Conservation (phyloP, 2,113 vertebrate species). For the Gracilinanus agilis region DNA sequence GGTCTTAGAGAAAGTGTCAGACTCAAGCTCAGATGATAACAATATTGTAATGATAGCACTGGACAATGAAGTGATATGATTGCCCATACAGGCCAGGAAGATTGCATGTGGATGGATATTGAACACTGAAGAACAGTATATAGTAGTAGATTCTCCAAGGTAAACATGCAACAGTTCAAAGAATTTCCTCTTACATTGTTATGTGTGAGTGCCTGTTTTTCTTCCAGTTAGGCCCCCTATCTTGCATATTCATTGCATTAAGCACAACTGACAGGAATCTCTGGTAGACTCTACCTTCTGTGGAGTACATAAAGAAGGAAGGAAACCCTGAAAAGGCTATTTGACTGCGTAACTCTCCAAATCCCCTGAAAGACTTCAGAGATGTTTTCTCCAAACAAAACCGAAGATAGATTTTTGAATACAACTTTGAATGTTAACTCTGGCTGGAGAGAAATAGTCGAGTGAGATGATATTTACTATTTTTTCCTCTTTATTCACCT, state of each 20-base stretch:
- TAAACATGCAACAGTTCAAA: conserved; percentile 52
- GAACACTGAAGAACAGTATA: conserved; percentile 86
- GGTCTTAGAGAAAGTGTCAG: conserved; percentile 98
- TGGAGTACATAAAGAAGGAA: neutral
- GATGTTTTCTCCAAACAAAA: conserved; percentile 51
- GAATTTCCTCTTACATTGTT: conserved; percentile 11
- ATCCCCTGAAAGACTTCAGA: neutral
- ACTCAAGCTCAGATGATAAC: conserved; percentile 99
- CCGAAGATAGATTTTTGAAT: conserved; percentile 26
- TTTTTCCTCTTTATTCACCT: neutral
- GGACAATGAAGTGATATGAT: conserved; percentile 99
- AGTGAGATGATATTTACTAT: neutral
- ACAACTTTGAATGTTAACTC: conserved; percentile 35
- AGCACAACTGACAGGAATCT: neutral
- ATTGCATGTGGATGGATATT: conserved; percentile 86
- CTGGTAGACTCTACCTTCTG: neutral
- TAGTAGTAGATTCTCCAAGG: conserved; percentile 84
- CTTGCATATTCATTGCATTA: conserved; percentile 13
- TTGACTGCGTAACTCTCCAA: conserved; percentile 3
- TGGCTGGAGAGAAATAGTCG: conserved; percentile 46
- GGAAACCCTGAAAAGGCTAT: neutral
- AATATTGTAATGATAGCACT: conserved; percentile 99
- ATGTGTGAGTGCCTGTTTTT: neutral
- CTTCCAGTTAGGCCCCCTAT: neutral
- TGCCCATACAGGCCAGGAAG: conserved; percentile 91